Evolutionary conservation across 2,888 invertebrate species (phyloP), one percentile per base, ranked within the genome.

Genomic region (Drosophila ezoana): DNA sequence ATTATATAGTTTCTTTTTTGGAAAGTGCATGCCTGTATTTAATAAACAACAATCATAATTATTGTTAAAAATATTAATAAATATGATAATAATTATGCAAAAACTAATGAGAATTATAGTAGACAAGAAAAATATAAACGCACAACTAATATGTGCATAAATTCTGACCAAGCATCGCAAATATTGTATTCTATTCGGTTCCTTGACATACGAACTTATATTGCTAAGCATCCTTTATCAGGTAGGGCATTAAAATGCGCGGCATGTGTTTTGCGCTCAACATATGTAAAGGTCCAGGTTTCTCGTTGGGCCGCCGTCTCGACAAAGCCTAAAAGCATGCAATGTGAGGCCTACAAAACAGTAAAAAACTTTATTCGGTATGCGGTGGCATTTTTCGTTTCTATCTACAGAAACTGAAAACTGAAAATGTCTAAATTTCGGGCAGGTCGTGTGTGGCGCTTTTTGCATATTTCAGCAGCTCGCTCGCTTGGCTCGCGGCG

Each of bases 381-480:
- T 63, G 70, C 60, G 61, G 45, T 67, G 68, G 52, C 66, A 64
- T 68, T 80, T 79, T 79, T 71, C 11, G 23, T 43, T 60, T 66
- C 49, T 54, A 28, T 28, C 28, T 28, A 28, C 28, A 28, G 28
- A 37, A 67, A 64, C 57, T 60, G 63, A 62, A 53, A 72, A 56
- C 54, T 56, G 54, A 65, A 80, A 78, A 84, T 73, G 72, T 81
- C 79, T 81, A 78, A 81, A 81, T 85, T 84, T 70, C 18, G 51
- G 52, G 28, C 76, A 67, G 52, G 47, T 65, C 40, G 57, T 23
- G 5, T 43, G 48, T 47, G 66, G 62, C 45, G 63, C 61, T 56
- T 66, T 83, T 72, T 81, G 66, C 60, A 87, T 72, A 70, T 66
- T 82, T 78, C 64, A 69, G 54, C 65, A 69, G 79, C 53, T 80